Base-by-base conservation (phyloP, 2,797 vertebrate species). In the Catostomus latipinnis region DNA sequence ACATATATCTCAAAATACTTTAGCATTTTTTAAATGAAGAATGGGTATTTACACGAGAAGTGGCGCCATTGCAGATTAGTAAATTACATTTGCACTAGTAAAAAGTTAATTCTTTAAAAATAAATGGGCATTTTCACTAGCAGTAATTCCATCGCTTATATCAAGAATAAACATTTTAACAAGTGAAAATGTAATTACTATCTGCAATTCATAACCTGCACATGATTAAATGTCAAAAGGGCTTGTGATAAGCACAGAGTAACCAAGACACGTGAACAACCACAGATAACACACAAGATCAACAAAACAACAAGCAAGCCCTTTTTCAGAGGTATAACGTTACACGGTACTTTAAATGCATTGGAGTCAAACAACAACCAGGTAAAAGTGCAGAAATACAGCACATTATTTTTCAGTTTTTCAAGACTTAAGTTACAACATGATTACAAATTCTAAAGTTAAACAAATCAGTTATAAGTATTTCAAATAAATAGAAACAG, bases 401-500 rank as follows among this genome's bases (percentile, higher is more conserved):
- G 50, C 65, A 70, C 34, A 63, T 1, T 65, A 0, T 46, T 13
- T 11, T 34, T 62, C 5, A 13, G 22, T 43, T 45, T 67, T 53
- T 54, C 63, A 63, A 13, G 63, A 76, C 34, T 34, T 34, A 48
- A 50, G 81, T 34, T 67, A 69, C 18, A 5, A 68, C 46, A 58
- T 50, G 34, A 78, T 62, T 66, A 71, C 78, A 83, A 82, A 71
- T 71, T 53, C 5, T 71, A 74, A 62, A 57, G 49, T 50, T 8
- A 46, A 49, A 48, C 49, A 63, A 46, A 18, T 67, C 13, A 11
- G 77, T 72, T 74, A 54, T 34, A 34, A 34, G 34, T 14, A 56
- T 60, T 74, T 78, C 69, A 78, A 85, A 88, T 82, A 86, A 83
- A 89, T 78, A 88, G 63, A 87, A 86, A 79, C 76, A 80, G 81